Conservation (phyloP, 2,113 vertebrate species). For the Pogonocichla stellata region DNA sequence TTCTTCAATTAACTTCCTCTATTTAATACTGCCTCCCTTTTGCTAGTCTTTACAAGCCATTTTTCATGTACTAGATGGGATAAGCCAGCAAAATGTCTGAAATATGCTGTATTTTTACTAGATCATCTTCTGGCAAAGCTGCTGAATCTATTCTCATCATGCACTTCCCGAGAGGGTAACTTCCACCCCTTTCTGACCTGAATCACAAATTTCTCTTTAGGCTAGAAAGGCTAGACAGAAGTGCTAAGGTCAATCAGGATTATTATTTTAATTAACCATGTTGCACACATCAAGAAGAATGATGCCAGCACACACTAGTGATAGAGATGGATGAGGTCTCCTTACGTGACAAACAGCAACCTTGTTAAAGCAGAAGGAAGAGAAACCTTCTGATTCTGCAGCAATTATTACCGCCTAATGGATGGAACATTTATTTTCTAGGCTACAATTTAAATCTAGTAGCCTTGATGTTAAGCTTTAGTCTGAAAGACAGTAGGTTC, state of each 20-base stretch:
- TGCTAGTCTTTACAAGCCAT: background rate
- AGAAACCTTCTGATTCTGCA: background rate
- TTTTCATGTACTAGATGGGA: background rate
- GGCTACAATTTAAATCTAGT: background rate
- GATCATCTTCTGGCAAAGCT: background rate
- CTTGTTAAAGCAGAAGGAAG: background rate
- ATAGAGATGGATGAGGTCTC: background rate
- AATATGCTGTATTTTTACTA: background rate
- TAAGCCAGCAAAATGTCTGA: background rate
- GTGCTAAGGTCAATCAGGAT: background rate
- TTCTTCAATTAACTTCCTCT: background rate
- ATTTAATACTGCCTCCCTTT: background rate
- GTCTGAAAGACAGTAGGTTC: background rate
- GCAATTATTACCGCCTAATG: background rate
- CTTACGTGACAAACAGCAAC: background rate
- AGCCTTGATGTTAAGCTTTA: background rate
- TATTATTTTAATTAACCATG: background rate
- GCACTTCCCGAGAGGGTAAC: background rate
- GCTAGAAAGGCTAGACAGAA: background rate
- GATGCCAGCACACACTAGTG: background rate
- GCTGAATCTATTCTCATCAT: background rate
- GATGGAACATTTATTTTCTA: background rate
- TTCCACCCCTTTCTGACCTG: background rate
- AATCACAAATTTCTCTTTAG: background rate
- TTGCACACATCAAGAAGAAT: background rate